Conservation (phyloP, 2,113 vertebrate species). For the Mystacornis crossleyi region DNA sequence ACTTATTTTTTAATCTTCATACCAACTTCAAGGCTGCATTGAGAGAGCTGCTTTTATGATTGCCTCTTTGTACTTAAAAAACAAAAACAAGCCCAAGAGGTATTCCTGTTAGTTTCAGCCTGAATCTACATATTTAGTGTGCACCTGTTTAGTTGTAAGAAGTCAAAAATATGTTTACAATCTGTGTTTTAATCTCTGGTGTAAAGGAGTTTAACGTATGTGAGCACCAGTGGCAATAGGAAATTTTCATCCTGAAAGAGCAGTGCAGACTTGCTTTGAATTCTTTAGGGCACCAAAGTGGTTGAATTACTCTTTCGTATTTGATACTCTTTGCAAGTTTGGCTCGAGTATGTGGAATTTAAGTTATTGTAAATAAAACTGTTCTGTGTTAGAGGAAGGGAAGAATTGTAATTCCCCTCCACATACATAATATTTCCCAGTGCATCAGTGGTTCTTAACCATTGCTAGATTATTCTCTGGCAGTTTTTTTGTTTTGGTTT, state of each 20-base stretch:
- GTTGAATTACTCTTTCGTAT: neutral
- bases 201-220: neutral
- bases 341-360: neutral
- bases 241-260: neutral
- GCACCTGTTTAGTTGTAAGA: neutral
- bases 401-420: neutral
- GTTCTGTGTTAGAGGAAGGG: neutral
- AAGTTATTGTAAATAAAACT: neutral
- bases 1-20: neutral
- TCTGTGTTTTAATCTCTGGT: neutral
- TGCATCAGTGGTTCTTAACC: neutral
- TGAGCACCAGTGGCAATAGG: neutral
- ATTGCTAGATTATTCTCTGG: neutral
- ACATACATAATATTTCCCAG: neutral
- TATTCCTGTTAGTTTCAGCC: neutral
- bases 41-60: neutral
- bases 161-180: neutral
- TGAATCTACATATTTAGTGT: neutral
- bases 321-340: neutral
- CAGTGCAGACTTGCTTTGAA: neutral
- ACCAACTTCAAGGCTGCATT: neutral
- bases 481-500: neutral
- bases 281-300: neutral
- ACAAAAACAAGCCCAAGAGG: neutral
- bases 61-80: neutral